These are phyloP conservation scores for Mythimna albipuncta DNA, from an alignment of 2,888 invertebrate species.

Conservation along the genomic window DNA sequence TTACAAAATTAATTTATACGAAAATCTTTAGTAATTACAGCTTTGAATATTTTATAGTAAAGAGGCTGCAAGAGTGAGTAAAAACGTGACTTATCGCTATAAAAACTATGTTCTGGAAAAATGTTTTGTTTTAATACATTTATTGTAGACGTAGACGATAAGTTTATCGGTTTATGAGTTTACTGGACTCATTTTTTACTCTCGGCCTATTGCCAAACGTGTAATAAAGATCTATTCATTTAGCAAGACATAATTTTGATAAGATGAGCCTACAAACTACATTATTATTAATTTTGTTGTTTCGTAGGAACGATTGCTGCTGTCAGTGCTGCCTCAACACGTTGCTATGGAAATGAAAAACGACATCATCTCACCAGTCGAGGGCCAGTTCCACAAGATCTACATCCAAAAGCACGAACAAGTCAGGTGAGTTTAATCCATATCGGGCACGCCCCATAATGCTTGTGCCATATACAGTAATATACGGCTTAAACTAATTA, in stretches of 20 bases:
- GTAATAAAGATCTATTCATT: conserved; percentile 30
- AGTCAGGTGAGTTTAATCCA: conserved; percentile 93
- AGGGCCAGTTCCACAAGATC: conserved; percentile 98
- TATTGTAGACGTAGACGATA: conserved; percentile 16
- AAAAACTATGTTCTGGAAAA: conserved; percentile 12
- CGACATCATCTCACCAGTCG: conserved; percentile 97
- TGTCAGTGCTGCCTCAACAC: conserved; percentile 97
- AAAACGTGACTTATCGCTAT: conserved; percentile 9
- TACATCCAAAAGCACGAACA: conserved; percentile 98
- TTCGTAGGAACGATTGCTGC: conserved; percentile 94
- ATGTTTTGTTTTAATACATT: conserved; percentile 23
- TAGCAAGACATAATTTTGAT: conserved; percentile 25
- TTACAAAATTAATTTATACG: conserved; percentile 7
- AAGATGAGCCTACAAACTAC: conserved; percentile 1
- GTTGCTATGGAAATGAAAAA: conserved; percentile 98
- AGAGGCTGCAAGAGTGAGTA: neutral
- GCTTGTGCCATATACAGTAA: conserved; percentile 41
- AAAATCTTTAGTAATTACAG: conserved; percentile 8
- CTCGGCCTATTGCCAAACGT: conserved; percentile 40
- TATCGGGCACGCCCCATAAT: conserved; percentile 21
- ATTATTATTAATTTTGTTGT: conserved; percentile 27
- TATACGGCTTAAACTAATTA: conserved; percentile 52
- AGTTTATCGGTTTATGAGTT: conserved; percentile 35
- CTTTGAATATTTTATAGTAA: conserved; percentile 1
- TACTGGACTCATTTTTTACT: conserved; percentile 24